Conservation (phyloP, 2,113 vertebrate species). For the Manacus vitellinus region DNA sequence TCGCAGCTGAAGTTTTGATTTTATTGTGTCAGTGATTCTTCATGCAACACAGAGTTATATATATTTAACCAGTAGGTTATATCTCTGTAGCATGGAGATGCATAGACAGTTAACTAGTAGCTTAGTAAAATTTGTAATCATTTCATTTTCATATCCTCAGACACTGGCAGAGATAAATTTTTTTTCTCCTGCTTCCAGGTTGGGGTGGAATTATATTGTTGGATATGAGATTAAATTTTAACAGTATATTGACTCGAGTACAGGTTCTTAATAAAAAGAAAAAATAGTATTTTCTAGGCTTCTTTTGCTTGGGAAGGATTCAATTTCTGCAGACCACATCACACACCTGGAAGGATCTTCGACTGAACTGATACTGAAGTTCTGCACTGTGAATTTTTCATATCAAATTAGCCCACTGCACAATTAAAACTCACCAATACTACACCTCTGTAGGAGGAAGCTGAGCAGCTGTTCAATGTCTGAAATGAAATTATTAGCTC, state of each 20-base stretch:
- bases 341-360: background rate
- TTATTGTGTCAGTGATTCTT: background rate
- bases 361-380: background rate
- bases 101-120: background rate
- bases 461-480: background rate
- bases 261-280: background rate
- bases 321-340: background rate
- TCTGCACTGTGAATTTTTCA: background rate
- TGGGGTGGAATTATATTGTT: background rate
- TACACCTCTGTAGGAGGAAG: background rate
- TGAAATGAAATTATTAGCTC: background rate
- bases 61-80: background rate
- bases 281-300: background rate
- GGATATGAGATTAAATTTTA: background rate
- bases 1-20: background rate
- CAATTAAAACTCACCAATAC: background rate
- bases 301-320: background rate
- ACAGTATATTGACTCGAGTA: background rate
- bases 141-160: background rate
- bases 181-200: background rate
- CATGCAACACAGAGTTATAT: background rate
- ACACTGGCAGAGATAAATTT: background rate
- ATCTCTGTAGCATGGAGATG: background rate
- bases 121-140: background rate
- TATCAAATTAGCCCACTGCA: background rate